Evolutionary conservation across 1,140 invertebrate species (phyloP).

Genomic region (Heliconius hermathena): DNA sequence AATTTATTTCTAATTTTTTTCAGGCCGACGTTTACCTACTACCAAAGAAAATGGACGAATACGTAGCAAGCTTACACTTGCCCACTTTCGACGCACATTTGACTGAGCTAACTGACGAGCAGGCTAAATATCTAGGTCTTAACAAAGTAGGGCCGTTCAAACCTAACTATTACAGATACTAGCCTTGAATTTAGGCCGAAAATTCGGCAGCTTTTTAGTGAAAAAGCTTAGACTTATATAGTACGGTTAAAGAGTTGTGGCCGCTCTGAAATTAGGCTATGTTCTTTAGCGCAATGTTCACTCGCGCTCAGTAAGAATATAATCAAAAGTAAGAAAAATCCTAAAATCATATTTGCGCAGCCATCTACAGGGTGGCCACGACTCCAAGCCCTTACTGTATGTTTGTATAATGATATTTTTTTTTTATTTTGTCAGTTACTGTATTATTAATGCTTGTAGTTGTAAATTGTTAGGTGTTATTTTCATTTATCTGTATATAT

Average conservation of each 20-base stretch:
- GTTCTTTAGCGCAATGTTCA: neutral
- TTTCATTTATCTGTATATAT: too few relatives aligned
- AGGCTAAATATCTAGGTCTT: constrained; percentile 98
- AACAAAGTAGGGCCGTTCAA: constrained; percentile 99
- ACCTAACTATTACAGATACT: constrained; percentile 97
- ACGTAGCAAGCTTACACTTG: constrained; percentile 97
- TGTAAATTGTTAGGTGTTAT: too few relatives aligned
- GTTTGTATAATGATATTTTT: too few relatives aligned
- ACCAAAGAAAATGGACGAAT: constrained; percentile 99
- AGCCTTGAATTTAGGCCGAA: constrained; percentile 38
- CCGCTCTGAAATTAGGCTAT: too few relatives aligned
- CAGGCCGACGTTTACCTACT: constrained; percentile 96
- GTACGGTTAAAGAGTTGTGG: too few relatives aligned
- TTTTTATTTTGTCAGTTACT: too few relatives aligned
- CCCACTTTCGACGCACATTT: constrained; percentile 98
- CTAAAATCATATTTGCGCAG: too few relatives aligned
- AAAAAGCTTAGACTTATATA: neutral
- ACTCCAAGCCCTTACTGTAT: too few relatives aligned
- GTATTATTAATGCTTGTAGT: too few relatives aligned
- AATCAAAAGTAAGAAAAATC: too few relatives aligned
- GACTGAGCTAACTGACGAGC: constrained; percentile 97
- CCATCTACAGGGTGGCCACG: too few relatives aligned
- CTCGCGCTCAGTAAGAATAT: too few relatives aligned
- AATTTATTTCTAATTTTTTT: constrained; percentile 18
- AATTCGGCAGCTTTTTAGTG: constrained; percentile 16